Percentiles rank a stretch among this genome's conserved stretches.
phyloP scores from a whole-genome alignment of 2,888 invertebrate species.

The Resseliella maxima region DNA sequence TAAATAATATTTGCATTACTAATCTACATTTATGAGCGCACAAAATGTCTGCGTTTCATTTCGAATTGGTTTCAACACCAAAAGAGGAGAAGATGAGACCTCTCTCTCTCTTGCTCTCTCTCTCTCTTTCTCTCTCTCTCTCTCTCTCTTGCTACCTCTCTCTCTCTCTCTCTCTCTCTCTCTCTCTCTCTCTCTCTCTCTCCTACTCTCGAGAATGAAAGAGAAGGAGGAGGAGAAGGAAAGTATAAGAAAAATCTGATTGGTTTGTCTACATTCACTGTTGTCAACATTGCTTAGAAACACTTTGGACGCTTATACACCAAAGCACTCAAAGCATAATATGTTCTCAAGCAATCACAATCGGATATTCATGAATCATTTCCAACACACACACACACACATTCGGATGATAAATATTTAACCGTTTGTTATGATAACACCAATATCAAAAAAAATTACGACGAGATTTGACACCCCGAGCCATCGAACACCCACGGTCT shows the following conservation, averaged over 20 bases:
- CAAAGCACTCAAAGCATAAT: neutral
- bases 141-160: no score
- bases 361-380: slow-evolving; percentile 53
- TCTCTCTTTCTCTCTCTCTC: neutral
- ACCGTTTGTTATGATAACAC: slow-evolving; percentile 43
- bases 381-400: no score
- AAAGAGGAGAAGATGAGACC: no score
- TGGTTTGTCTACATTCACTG: no score
- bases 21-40: slow-evolving; percentile 50
- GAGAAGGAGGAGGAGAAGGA: no score
- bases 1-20: slow-evolving; percentile 44
- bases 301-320: no score
- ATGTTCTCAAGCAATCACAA: neutral
- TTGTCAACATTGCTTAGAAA: no score
- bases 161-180: neutral
- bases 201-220: no score
- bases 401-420: slow-evolving; percentile 47
- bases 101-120: neutral
- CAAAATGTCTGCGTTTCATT: neutral
- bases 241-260: no score
- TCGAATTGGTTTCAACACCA: neutral
- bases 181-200: neutral
- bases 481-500: neutral
- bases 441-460: slow-evolving; percentile 43
- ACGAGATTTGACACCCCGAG: slow-evolving; percentile 17